Evolutionary conservation across 2,888 invertebrate genomes (phyloP).

Genomic region (Heliconius cydno): DNA sequence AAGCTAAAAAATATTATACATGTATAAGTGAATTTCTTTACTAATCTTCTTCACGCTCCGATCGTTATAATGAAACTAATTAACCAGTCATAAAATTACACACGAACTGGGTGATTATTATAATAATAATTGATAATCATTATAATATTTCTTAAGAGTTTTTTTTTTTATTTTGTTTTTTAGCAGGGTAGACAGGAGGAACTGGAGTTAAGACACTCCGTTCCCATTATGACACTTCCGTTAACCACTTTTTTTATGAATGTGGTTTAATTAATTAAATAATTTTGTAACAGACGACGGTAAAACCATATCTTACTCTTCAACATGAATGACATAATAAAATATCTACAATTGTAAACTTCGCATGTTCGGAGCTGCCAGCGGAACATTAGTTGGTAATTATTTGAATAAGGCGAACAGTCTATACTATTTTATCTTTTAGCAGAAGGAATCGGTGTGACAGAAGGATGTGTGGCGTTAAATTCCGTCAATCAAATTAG

Average conservation of each 20-base stretch:
- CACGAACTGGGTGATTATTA: not conserved
- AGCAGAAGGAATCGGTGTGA: not conserved
- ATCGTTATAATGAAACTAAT: constrained; percentile 6
- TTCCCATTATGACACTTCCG: not conserved
- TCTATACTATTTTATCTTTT: too few relatives aligned
- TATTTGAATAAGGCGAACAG: too few relatives aligned
- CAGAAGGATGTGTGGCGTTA: not conserved
- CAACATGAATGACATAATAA: too few relatives aligned
- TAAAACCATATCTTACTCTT: too few relatives aligned
- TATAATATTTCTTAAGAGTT: not conserved
- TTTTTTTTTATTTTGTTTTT: not conserved
- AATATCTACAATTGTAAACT: too few relatives aligned
- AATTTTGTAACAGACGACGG: too few relatives aligned
- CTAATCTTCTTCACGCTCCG: not conserved
- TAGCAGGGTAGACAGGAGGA: not conserved
- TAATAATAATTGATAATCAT: not conserved
- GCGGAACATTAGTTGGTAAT: too few relatives aligned
- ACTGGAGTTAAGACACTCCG: too few relatives aligned
- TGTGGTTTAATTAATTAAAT: too few relatives aligned
- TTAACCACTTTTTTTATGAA: not conserved
- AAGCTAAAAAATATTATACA: not conserved
- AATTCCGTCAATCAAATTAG: not conserved
- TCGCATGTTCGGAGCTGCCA: too few relatives aligned
- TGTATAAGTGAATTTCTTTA: not conserved
- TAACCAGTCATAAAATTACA: not conserved